Percentiles rank a stretch among this genome's conserved stretches.
These are phyloP conservation scores for Brachionus sp. DNA, from an alignment of 1,140 invertebrate genomes.

Conservation along the genomic window DNA sequence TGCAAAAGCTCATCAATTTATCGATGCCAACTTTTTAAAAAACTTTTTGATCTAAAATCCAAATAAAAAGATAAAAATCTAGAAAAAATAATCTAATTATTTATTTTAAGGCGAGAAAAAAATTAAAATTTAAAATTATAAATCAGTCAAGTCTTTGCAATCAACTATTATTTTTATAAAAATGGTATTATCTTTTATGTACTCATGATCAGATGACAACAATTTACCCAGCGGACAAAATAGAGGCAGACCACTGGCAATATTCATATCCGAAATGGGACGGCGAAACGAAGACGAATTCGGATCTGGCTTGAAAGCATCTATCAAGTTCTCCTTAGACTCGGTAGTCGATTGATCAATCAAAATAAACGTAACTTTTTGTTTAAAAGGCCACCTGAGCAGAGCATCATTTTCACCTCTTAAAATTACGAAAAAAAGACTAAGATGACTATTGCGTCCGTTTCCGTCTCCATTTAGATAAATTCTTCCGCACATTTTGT, in stretches of 20 bases:
- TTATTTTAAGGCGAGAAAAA: not conserved
- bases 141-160: not conserved
- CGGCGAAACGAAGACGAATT: not conserved
- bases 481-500: constrained; percentile 48
- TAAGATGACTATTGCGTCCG: constrained; percentile 36
- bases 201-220: not conserved
- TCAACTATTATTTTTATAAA: constrained; percentile 35
- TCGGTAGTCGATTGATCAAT: constrained; percentile 46
- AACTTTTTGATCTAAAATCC: no score
- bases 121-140: not conserved
- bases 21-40: no score
- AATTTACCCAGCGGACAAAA: not conserved
- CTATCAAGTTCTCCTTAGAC: constrained; percentile 46
- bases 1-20: no score
- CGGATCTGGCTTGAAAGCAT: constrained; percentile 49
- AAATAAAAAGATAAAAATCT: no score
- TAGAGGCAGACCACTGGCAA: constrained; percentile 13
- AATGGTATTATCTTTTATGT: constrained; percentile 12
- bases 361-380: constrained; percentile 50
- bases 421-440: constrained; percentile 42
- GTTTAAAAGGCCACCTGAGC: constrained; percentile 51
- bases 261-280: constrained; percentile 17
- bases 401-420: constrained; percentile 50
- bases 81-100: no score
- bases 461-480: constrained; percentile 46